Evolutionary conservation across 1,140 invertebrate genomes (phyloP), one percentile per base, ranked within the genome.

Genomic region (Drosophila santomea): DNA sequence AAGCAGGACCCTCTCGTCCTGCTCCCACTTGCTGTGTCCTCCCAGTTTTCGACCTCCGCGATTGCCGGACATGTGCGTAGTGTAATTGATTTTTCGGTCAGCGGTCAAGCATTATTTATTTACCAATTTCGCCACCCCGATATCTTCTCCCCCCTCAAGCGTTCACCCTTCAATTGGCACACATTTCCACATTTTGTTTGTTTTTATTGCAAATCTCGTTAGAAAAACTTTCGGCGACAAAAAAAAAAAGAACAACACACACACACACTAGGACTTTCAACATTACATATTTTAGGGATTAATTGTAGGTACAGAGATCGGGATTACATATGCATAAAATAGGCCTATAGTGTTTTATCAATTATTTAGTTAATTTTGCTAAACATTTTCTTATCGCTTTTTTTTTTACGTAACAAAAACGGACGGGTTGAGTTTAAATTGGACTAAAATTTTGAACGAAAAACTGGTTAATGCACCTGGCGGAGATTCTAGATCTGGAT

Each of bases 201-300:
- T 50, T 72, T 50, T 73, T 72, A 72, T 73, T 73, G 67, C 28
- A 73, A 73, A 73, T 60, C 44, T 73, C 69, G 41, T 72, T 72
- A 73, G 55, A 73, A 73, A 71, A 73, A 57, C 41, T 48, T 39
- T 41, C 35, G 25, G 28, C 43, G 14, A 28, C 12, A 14, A 4
- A 14, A 39, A 14, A 39, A 55, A 55, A 55, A 39, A 41, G 48
- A 69, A 36, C 51, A 50, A 10, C 59, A 48, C 36, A 58, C 23
- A 50, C 41, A 39, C 44, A 45, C 39, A 35, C 20, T 68, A 44
- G 39, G 44, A 54, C 32, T 72, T 71, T 57, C 32, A 71, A 71
- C 67, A 68, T 58, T 71, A 10, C 32, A 32, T 32, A 58, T 39
- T 71, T 69, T 71, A 41, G 66, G 51, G 64, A 71, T 69, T 71